phyloP scores from a whole-genome alignment of 2,797 vertebrate genomes.

The Gouania willdenowi region DNA sequence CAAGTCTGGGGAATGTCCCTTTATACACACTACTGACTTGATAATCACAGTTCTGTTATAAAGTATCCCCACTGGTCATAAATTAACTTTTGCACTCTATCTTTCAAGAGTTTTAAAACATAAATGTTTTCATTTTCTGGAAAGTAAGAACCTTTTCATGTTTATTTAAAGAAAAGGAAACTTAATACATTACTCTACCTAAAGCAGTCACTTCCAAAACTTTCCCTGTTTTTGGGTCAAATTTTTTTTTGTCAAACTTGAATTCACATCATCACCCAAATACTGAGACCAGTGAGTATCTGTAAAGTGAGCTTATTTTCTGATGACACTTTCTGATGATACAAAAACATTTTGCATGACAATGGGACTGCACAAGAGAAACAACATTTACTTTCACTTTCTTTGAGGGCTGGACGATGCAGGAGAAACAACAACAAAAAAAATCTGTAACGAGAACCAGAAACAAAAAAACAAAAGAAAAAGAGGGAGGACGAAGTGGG shows the following conservation, averaged over 20 bases:
- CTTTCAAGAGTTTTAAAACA: no score
- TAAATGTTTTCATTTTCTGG: no score
- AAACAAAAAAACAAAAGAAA: background rate
- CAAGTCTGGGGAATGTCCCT: slow-evolving; percentile 3
- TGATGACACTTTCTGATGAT: no score
- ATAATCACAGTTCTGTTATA: background rate
- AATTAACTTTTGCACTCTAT: background rate
- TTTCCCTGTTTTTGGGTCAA: slow-evolving; percentile 4
- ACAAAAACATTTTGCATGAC: no score
- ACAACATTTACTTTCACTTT: slow-evolving; percentile 16
- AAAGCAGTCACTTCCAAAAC: background rate
- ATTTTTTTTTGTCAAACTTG: slow-evolving; percentile 10
- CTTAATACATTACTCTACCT: background rate
- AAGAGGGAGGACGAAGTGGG: background rate
- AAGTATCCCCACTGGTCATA: no score
- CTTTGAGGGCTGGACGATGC: slow-evolving; percentile 14
- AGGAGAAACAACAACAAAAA: slow-evolving; percentile 23
- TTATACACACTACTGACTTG: background rate
- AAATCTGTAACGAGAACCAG: slow-evolving; percentile 50
- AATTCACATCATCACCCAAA: background rate
- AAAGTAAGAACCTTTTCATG: no score
- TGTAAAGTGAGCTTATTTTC: no score
- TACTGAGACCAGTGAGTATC: slow-evolving; percentile 16
- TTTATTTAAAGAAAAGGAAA: slow-evolving; percentile 15
- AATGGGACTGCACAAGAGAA: no score